Base-by-base conservation (phyloP, 1,140 invertebrate genomes). In the Trichonephila clavata region DNA sequence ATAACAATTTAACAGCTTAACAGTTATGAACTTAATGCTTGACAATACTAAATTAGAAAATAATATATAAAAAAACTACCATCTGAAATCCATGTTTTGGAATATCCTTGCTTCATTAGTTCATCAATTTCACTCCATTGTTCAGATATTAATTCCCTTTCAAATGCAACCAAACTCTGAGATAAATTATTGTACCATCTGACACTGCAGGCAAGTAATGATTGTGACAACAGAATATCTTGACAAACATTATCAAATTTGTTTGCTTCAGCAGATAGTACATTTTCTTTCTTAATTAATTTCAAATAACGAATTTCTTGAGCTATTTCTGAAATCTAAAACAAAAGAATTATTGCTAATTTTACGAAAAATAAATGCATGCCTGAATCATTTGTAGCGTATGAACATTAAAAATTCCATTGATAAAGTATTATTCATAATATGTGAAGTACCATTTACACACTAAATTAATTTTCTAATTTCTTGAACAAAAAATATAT, bases 181-280 rank as follows among this genome's bases (percentile, higher is more conserved):
- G 7, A 24, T 63, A 93, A 88, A 43, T 87, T 77, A 88, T 81
- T 93, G 50, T 65, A 93, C 92, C 92, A 93, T 63, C 8, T 8
- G 2, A 89, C 20, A 63, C 50, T 88, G 32, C 20, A 87, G 18
- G 92, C 77, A 16, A 93, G 24, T 50, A 93, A 80, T 21, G 92
- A 93, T 27, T 63, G 50, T 0, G 71, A 27, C 24, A 61, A n/a
- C n/a, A 80, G 84, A 77, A 93, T 16, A 24, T 32, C 71, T 71
- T 32, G 20, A 32, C 21, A n/a, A 16, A 27, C 60, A 27, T 6
- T 24, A 71, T 86, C 21, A 86, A 60, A 68, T 16, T 63, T 21
- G 10, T 24, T 24, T 43, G n/a, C 39, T 39, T 86, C 14, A 59
- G 68, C 77, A 21, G 61, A n/a, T 7, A 86, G 24, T 14, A 92